Base-by-base conservation (phyloP, 2,113 vertebrate genomes). In the Anolis carolinensis region DNA sequence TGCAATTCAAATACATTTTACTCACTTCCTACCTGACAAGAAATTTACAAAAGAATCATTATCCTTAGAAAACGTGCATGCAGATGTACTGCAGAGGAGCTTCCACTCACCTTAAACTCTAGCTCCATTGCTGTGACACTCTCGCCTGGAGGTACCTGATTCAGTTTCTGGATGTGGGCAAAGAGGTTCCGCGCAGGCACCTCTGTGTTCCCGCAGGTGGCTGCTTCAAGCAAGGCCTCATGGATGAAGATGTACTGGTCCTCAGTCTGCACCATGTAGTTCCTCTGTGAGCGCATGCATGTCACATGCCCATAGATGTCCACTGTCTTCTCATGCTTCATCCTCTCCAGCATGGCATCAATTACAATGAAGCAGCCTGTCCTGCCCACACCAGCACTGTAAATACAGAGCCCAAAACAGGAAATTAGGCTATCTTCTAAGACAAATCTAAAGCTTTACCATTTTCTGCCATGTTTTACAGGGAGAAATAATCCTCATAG, bases 201-300 rank as follows among this genome's bases (percentile, higher is more conserved):
- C 91, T 99, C 98, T 0, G 98, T 99, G 93, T 96, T 97, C 71
- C 98, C 98, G 3, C 98, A 98, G 0, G 94, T 95, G 87, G 97
- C 97, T 0, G 98, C 98, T 92, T 99, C 99, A 86, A 99, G 96
- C 93, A 99, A 96, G 6, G 98, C 98, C 91, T 99, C 98, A 0
- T 99, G 98, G 92, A 99, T 98, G 95, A 99, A 99, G 90, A 98
- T 95, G 63, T 99, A 99, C 91, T 99, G 99, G 94, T 99, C 98
- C 94, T 99, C 98, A 0, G 98, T 99, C 95, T 99, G 98, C 74
- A 99, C 98, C 98, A 99, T 99, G 95, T 99, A 99, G 96, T 99
- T 99, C 87, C 99, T 97, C 95, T 99, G 98, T 0, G 99, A 96
- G 18, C 99, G 97, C 97, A 99, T 99, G 94, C 98, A 98, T 0